Evolutionary conservation across 2,797 vertebrate genomes (phyloP), one percentile per base, ranked within the genome.

Genomic region (Acridotheres tristis): DNA sequence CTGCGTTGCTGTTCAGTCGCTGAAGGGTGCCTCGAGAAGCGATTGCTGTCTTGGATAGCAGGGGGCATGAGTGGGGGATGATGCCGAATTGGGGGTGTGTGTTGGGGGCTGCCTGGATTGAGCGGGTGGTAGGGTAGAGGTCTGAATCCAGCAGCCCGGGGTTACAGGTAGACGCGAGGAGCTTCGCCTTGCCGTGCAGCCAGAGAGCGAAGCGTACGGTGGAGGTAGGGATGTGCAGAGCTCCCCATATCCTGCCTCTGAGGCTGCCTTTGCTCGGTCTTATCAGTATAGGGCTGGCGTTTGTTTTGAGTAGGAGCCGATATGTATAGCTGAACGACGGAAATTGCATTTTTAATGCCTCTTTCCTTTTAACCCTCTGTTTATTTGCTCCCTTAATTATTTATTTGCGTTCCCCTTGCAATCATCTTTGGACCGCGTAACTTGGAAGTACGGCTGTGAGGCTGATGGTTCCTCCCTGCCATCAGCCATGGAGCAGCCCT

Each of bases 381-480:
- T 76, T 83, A 34, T 92, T 72, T 83, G n/a, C 17, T 76, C 10
- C 17, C 43, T 58, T 71, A 34, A 42, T 81, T 65, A 34, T 82
- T 88, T 80, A 50, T 69, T 63, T 80, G 61, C 6, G 3, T 58
- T 90, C 21, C 14, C 16, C 18, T 80, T 17, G 50, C 34, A 67
- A 69, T 91, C 85, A 3, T 91, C 48, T 92, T 94, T 79, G 63
- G 83, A 79, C 86, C 23, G 68, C 84, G 40, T 78, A 96, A 94
- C 88, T 89, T 94, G 93, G 82, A 95, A 96, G 93, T 89, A 71
- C 4, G 75, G 54, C 93, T 91, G 74, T 80, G 23, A 51, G 40
- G 55, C 45, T 72, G 76, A 4, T 51, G 91, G 27, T 78, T 8
- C 6, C 29, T 57, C 30, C 32, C 38, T 74, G 69, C 68, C 57